Percentiles rank a stretch among this genome's conserved stretches.
phyloP scores from a whole-genome alignment of 2,797 vertebrate genomes.

The Tadarida brasiliensis region DNA sequence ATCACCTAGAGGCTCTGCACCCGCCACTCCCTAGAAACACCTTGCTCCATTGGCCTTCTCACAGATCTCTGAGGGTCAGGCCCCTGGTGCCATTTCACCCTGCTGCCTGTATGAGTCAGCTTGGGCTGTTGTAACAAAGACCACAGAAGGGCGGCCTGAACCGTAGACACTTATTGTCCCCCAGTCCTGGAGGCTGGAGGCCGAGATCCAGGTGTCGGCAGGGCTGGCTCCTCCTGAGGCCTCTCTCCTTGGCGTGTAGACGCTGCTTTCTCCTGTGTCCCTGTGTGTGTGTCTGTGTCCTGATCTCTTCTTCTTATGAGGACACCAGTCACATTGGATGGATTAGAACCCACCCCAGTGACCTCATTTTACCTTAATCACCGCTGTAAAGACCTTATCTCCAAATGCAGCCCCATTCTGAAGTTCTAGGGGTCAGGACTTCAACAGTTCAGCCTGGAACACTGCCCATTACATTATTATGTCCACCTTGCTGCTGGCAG shows the following conservation, averaged over 20 bases:
- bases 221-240: not conserved
- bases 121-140: not conserved
- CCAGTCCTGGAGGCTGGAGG: too few species aligned
- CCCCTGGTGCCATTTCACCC: not conserved
- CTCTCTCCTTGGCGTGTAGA: not conserved
- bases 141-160: not conserved
- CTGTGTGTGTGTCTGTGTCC: not conserved
- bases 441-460: not conserved
- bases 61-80: fast-evolving
- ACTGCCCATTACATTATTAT: fast-evolving
- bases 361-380: not conserved
- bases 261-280: not conserved
- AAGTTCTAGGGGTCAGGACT: not conserved
- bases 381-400: not conserved
- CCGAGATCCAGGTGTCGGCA: too few species aligned
- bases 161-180: fast-evolving
- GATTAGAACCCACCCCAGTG: too few species aligned
- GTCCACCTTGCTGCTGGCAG: not conserved
- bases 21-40: not conserved
- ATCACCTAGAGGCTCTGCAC: too few species aligned
- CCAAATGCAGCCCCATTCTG: too few species aligned
- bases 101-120: fast-evolving
- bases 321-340: not conserved
- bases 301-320: not conserved
- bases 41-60: not conserved